Conservation (phyloP, 2,888 invertebrate genomes). For the Thymelicus sylvestris region DNA sequence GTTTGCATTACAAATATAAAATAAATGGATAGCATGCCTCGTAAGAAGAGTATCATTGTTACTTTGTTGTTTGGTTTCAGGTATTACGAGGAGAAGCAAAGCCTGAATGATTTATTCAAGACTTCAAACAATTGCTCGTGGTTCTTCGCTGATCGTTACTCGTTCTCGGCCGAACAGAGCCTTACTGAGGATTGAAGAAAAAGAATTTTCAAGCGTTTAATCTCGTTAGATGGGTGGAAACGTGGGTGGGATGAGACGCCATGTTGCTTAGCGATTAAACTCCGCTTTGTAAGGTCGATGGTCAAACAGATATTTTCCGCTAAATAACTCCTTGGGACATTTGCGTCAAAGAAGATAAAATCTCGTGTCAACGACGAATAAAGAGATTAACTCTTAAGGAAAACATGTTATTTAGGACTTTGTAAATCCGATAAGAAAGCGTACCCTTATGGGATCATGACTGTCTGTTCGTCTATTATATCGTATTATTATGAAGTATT, state of each 20-base stretch:
- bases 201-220: constrained; percentile 61
- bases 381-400: constrained; percentile 24
- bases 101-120: too few species aligned
- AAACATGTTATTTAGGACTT: constrained; percentile 14
- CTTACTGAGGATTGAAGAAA: constrained; percentile 33
- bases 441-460: too few species aligned
- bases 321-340: constrained; percentile 29
- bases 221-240: constrained; percentile 52
- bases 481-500: too few species aligned
- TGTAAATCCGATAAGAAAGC: not conserved
- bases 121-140: too few species aligned
- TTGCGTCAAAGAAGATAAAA: constrained; percentile 22
- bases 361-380: constrained; percentile 8
- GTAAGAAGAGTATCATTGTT: too few species aligned
- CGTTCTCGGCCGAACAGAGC: not conserved
- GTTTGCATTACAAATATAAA: too few species aligned
- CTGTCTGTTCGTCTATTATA: too few species aligned
- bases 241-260: constrained; percentile 39
- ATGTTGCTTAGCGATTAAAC: constrained; percentile 66
- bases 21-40: too few species aligned
- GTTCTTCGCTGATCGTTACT: not conserved
- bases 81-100: too few species aligned
- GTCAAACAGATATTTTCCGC: constrained; percentile 35
- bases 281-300: constrained; percentile 50
- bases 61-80: too few species aligned